These are phyloP conservation scores for Polymixis flavicincta DNA, from an alignment of 2,888 invertebrate species.

Conservation along the genomic window DNA sequence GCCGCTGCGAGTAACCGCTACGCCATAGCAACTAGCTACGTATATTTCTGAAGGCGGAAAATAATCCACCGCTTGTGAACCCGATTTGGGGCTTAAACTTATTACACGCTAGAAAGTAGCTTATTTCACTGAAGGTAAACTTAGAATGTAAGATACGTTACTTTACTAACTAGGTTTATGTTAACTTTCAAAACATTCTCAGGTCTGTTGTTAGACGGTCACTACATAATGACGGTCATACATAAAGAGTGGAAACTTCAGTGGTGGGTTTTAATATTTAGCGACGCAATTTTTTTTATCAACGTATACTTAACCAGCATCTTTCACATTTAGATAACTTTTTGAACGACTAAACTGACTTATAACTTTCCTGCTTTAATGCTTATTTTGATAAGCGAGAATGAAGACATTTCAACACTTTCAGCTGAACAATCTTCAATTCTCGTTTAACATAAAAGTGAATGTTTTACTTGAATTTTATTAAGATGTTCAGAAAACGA, in stretches of 20 bases:
- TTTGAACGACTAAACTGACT: background rate
- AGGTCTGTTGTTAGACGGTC: conserved; percentile 19
- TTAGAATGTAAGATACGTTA: conserved; percentile 13
- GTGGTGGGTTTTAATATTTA: background rate
- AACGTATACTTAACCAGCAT: background rate
- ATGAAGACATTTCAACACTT: background rate
- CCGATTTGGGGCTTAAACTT: conserved; percentile 22
- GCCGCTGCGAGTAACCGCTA: conserved; percentile 42
- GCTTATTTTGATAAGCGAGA: background rate
- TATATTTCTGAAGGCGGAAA: conserved; percentile 14
- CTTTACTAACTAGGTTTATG: conserved; percentile 13
- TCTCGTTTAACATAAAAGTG: too few relatives aligned
- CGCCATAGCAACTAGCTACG: conserved; percentile 46
- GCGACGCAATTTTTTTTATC: background rate
- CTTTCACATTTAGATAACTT: background rate
- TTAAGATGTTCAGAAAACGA: too few relatives aligned
- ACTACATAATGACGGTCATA: conserved; percentile 6
- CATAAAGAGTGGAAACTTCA: conserved; percentile 9
- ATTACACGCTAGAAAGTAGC: conserved; percentile 27
- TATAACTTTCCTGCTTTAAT: background rate
- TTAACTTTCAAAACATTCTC: conserved; percentile 19
- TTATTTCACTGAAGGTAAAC: conserved; percentile 15
- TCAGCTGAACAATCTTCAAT: too few relatives aligned
- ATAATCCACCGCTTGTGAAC: conserved; percentile 30
- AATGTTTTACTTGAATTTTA: too few relatives aligned